phyloP scores from a whole-genome alignment of 1,140 invertebrate species.

The Wiebesia pumilae region DNA sequence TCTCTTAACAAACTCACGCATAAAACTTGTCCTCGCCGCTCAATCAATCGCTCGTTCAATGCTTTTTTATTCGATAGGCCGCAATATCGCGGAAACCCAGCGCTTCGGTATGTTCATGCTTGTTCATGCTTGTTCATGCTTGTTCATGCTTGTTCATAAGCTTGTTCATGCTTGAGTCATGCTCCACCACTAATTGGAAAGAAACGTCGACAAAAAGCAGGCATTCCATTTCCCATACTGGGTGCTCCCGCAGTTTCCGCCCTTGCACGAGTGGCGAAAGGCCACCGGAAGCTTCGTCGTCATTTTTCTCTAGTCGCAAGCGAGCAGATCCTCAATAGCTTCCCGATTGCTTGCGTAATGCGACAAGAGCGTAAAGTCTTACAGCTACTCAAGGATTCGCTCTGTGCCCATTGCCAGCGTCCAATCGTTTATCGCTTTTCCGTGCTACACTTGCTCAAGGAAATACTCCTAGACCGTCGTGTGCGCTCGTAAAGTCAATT shows the following conservation, averaged over 20 bases:
- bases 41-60: background rate
- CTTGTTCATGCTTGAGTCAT: background rate
- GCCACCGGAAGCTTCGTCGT: conserved; percentile 1
- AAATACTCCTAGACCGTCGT: background rate
- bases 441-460: background rate
- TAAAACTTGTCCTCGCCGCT: background rate
- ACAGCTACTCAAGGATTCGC: conserved; percentile 53
- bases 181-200: background rate
- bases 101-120: background rate
- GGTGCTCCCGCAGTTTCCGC: conserved; percentile 25
- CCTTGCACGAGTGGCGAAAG: background rate
- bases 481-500: background rate
- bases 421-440: background rate
- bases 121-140: too few relatives aligned
- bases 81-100: conserved; percentile 22
- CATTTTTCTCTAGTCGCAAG: background rate
- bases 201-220: background rate
- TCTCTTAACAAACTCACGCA: conserved; percentile 5
- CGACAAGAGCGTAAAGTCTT: background rate
- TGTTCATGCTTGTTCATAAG: too few relatives aligned
- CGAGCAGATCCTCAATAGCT: conserved; percentile 50
- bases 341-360: conserved; percentile 60
- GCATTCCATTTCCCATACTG: background rate
- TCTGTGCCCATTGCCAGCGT: background rate
- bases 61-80: background rate